Evolutionary conservation across 1,140 invertebrate genomes (phyloP), one percentile per base, ranked within the genome.

Genomic region (Hylyphantes graminicola): DNA sequence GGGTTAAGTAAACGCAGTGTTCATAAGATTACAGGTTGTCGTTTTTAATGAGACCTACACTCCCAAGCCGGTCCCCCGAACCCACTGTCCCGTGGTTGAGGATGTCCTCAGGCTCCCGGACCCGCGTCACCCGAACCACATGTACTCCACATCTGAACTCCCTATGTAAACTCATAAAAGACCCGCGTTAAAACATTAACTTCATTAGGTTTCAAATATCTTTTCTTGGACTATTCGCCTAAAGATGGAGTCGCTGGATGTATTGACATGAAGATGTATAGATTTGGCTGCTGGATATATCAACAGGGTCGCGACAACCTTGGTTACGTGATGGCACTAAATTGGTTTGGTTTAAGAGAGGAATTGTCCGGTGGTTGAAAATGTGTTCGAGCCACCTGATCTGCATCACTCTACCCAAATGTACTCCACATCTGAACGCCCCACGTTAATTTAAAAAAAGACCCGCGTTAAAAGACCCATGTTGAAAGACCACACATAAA

Each of bases 41-140:
- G 35, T 5, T 2, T 35, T 1, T 2, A 2, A 35, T 5, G 35
- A 35, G 35, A 99, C 97, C 0, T 99, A 99, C 89, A 99, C 97
- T 85, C 97, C 97, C 0, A 96, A 97, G 89, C 96, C 96, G 0
- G 96, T 96, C 0, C 96, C 97, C 0, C 90, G 96, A 74, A 93
- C 95, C 5, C 93, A 94, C 87, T 96, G 94, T 89, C 91, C 93
- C 10, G 93, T 94, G 7, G 94, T 96, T 0, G 95, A 96, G 86
- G 95, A 96, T 88, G 95, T 97, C 65, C 68, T 70, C 15, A 51
- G 77, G 13, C 19, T 54, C 10, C 64, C 72, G 54, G 79, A 72
- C 19, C 57, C 70, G 12, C 55, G 72, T 35, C 70, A 83, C 11
- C 70, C 57, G 11, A n/a, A 61, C 21, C 80, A 74, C 17, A 64